These are phyloP conservation scores for Caenorhabditis drosophilae DNA, from an alignment of 2,888 invertebrate species.

Conservation along the genomic window DNA sequence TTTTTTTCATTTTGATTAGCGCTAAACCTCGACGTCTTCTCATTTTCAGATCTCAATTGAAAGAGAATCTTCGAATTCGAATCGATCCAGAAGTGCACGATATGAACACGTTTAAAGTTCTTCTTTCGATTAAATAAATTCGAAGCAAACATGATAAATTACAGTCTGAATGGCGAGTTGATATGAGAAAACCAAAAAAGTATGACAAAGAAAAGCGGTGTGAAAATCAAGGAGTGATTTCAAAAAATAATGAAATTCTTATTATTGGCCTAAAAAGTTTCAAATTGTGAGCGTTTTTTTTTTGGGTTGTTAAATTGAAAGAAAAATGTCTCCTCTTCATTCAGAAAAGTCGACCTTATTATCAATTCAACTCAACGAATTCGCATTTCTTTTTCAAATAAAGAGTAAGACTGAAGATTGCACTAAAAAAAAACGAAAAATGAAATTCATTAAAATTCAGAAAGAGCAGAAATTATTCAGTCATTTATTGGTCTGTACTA, in stretches of 20 bases:
- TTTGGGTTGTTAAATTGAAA: background rate
- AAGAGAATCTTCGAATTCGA: slow-evolving; percentile 32
- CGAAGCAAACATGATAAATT: no score
- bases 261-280: slow-evolving; percentile 11
- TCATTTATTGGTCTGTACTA: slow-evolving; percentile 12
- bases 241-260: slow-evolving; percentile 20
- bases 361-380: slow-evolving; percentile 8
- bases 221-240: slow-evolving; percentile 17
- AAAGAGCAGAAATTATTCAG: background rate
- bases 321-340: no score
- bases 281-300: background rate
- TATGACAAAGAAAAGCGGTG: slow-evolving; percentile 14
- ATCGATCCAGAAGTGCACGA: slow-evolving; percentile 30
- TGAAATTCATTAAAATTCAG: background rate
- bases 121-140: no score
- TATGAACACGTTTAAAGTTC: slow-evolving; percentile 14
- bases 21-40: no score
- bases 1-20: no score
- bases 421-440: no score
- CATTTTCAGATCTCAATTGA: slow-evolving; percentile 9
- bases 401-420: no score
- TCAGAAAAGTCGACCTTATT: slow-evolving; percentile 27
- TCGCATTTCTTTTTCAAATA: slow-evolving; percentile 22
- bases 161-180: slow-evolving; percentile 26
- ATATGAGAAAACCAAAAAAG: slow-evolving; percentile 28